A percentile compares a stretch with the other conserved stretches of the same genome.
Conservation (phyloP, 2,797 vertebrate genomes). For the Remorina albescens region DNA sequence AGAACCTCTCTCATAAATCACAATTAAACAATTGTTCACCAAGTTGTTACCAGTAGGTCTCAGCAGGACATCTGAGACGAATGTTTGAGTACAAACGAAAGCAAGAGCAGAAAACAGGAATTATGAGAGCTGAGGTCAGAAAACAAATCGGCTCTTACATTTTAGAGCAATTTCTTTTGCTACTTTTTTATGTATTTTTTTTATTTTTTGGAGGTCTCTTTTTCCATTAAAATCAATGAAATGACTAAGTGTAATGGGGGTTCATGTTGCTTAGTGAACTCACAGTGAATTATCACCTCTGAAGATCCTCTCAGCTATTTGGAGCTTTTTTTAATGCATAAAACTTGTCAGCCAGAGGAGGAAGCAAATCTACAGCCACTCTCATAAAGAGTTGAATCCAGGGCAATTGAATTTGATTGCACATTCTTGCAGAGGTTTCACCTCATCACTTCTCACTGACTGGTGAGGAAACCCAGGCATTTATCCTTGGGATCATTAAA, state of each 20-base stretch:
- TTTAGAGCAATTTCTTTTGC: slow-evolving; percentile 4
- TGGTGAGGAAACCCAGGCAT: no score
- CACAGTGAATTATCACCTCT: slow-evolving; percentile 10
- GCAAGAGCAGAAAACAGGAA: slow-evolving; percentile 23
- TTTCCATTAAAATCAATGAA: slow-evolving; percentile 21
- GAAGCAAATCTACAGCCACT: no score
- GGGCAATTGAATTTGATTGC: no score
- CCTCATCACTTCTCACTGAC: no score
- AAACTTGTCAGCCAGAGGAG: slow-evolving; percentile 8
- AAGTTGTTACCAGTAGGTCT: not conserved
- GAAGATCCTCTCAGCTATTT: not conserved
- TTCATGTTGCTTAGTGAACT: slow-evolving; percentile 2
- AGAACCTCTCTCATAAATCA: slow-evolving; percentile 5
- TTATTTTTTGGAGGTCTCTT: no score
- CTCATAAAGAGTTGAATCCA: no score
- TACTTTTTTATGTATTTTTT: no score
- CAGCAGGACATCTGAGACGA: not conserved
- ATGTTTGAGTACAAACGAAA: not conserved
- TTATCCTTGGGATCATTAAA: no score
- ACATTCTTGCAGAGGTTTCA: no score
- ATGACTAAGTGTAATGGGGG: slow-evolving; percentile 20
- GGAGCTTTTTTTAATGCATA: not conserved
- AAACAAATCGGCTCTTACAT: slow-evolving; percentile 11
- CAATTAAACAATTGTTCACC: slow-evolving; percentile 5
- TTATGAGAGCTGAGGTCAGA: slow-evolving; percentile 31